phyloP scores from a whole-genome alignment of 2,113 vertebrate species.

The Alethe castanea region DNA sequence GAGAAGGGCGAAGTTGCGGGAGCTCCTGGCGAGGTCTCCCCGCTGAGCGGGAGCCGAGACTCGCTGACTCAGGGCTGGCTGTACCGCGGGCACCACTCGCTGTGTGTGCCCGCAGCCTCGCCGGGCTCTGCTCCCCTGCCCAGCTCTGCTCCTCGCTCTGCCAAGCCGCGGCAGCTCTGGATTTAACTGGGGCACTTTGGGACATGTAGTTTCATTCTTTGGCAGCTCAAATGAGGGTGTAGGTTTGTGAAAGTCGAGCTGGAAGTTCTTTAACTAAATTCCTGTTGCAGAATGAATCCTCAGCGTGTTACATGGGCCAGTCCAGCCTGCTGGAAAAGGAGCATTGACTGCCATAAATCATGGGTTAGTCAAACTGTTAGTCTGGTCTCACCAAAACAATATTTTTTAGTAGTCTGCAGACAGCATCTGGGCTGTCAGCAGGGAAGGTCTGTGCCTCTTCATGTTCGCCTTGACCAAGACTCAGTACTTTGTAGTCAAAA shows the following conservation, averaged over 20 bases:
- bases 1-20: neutral
- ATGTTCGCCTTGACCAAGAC: neutral
- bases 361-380: neutral
- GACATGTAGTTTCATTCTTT: neutral
- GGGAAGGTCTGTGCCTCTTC: neutral
- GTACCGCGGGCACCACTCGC: neutral
- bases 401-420: neutral
- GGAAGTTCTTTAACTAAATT: neutral
- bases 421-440: neutral
- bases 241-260: neutral
- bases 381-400: neutral
- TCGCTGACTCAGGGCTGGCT: neutral
- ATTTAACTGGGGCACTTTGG: neutral
- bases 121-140: neutral
- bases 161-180: neutral
- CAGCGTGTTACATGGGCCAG: fast-evolving
- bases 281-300: neutral
- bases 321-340: neutral
- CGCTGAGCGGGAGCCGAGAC: neutral
- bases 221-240: neutral
- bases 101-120: neutral
- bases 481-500: neutral
- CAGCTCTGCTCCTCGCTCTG: neutral
- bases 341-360: fast-evolving
- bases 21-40: neutral